phyloP scores from a whole-genome alignment of 2,888 invertebrate species.

The Spatulosminthurus flaviceps region DNA sequence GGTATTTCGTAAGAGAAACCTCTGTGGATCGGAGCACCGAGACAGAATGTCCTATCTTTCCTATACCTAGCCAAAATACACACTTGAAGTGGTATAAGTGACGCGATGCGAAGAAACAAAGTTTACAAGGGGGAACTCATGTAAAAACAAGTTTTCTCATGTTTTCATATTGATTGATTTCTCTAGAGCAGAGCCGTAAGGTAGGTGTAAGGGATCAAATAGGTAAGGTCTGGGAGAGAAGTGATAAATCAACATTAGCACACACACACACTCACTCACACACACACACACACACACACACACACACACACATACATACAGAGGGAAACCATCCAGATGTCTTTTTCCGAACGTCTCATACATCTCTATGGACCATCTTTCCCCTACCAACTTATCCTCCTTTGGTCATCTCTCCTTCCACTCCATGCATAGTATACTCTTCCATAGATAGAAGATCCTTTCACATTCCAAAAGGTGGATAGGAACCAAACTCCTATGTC shows the following conservation, averaged over 20 bases:
- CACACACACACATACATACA: too few relatives aligned
- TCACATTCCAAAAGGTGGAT: too few relatives aligned
- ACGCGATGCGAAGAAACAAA: constrained; percentile 23
- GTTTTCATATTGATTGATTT: constrained; percentile 56
- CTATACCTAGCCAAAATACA: neutral
- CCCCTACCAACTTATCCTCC: neutral
- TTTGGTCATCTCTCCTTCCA: neutral
- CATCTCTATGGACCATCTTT: constrained; percentile 38
- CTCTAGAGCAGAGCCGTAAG: constrained; percentile 42
- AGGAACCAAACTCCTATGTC: too few relatives aligned
- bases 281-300: too few relatives aligned
- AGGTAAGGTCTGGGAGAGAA: constrained; percentile 48
- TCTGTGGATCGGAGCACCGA: neutral
- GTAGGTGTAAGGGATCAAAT: constrained; percentile 52
- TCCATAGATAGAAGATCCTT: too few relatives aligned
- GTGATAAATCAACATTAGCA: constrained; percentile 59
- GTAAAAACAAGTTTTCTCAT: constrained; percentile 53
- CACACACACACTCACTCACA: too few relatives aligned
- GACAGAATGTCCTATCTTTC: too few relatives aligned
- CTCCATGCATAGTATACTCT: neutral
- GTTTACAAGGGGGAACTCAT: constrained; percentile 41
- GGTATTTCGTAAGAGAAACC: neutral
- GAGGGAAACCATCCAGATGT: constrained; percentile 55
- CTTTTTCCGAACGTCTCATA: constrained; percentile 36
- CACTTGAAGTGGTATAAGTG: neutral